Evolutionary conservation across 2,797 vertebrate genomes (phyloP), one percentile per base, ranked within the genome.

Genomic region (Falco cherrug): DNA sequence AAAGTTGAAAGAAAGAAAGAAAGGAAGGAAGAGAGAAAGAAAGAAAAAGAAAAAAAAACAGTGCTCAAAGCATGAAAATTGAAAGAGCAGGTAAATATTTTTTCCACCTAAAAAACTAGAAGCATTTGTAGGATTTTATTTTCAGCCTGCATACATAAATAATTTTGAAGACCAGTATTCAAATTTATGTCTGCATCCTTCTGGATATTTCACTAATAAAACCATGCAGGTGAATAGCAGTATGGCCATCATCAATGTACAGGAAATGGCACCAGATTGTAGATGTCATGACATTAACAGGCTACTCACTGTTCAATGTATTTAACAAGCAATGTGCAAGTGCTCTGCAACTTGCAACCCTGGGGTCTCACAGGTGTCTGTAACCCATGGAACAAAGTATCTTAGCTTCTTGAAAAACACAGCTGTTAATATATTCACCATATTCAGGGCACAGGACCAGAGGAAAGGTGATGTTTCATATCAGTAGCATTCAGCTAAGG

Each of bases 141-240:
- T 97, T 93, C 90, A 90, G 21, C 19, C 56, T 90, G 41, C 13
- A 69, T 50, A 60, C 17, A 87, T 10, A 70, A 31, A 91, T 95
- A 35, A 81, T 87, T 96, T 96, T 65, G 81, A 12, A 51, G 10
- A 51, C 10, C 3, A 82, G 69, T 84, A 80, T 91, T 91, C 31
- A 95, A 56, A 91, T 96, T 89, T 83, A 92, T 94, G 35, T 48
- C 60, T 89, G 26, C 28, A 79, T 26, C n/a, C 13, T 94, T 91
- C 94, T 87, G 28, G 53, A 77, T 70, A 75, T 54, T 88, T 96
- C 77, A 78, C 67, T 91, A 90, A 89, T 83, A 84, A 90, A 89
- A 33, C 20, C 83, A 56, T 73, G 59, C 37, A 87, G 41, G 70
- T 65, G 80, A 89, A 59, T 78, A 78, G 16, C n/a, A 71, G 17